Evolutionary conservation across 1,140 invertebrate genomes (phyloP), one percentile per base, ranked within the genome.

Genomic region (Tetramorium alpestre): DNA sequence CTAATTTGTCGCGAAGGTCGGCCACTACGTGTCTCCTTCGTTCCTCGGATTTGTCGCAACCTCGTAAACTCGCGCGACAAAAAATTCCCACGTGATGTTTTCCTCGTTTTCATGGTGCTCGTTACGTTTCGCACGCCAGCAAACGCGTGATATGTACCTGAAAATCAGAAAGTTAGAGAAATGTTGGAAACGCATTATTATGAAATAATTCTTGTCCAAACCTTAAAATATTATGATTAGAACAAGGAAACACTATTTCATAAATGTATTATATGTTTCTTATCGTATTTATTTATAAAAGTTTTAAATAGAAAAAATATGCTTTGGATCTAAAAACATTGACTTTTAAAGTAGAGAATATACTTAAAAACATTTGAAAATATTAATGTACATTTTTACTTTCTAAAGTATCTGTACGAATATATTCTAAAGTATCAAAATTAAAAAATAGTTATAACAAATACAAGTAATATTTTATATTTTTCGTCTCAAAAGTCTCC

Each of bases 1-100:
- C 85, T 91, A 91, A 91, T 89, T 91, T 89, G 77, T 90, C 67
- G 78, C 75, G 87, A 87, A 84, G 72, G 78, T 49, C 75, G 13
- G 38, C 44, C 10, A 44, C 54, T 60, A 73, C 69, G 56, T 51
- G 84, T 60, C 51, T 75, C 41, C 16, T 33, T 75, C 73, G 33
- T 72, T 82, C 65, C 28, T 77, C 18, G 64, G 54, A 87, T 78
- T 89, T 75, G 28, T 75, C 70, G 44, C 56, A 75, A 70, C 44
- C 64, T 73, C 65, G 67, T 78, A 69, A 51, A 80, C 62, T 13
- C 28, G 41, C 22, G 13, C 76, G 78, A 77, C 16, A 47, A 85
- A 87, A 87, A 69, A 77, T 87, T 72, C 88, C 33, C 86, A 49
- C 76, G 62, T 54, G 38, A 60, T 22, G 47, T 62, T 65, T 69